Conservation (phyloP, 2,888 invertebrate genomes). For the Cloeon dipterum region DNA sequence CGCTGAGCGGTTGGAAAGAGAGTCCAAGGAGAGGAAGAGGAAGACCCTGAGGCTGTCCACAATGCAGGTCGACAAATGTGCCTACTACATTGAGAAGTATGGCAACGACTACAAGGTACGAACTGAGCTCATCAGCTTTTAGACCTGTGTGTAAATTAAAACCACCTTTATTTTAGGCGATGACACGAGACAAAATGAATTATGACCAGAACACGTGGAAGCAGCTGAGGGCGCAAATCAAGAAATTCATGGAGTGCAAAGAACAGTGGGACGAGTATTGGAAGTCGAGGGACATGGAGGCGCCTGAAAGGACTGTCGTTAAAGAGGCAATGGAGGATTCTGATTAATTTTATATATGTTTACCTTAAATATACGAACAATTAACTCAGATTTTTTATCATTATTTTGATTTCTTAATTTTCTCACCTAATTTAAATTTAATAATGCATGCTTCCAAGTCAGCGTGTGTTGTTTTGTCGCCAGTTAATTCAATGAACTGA, state of each 20-base stretch:
- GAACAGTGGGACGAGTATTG: conserved; percentile 1
- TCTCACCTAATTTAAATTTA: too few species aligned
- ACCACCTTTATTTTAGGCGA: too few species aligned
- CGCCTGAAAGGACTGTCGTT: background rate
- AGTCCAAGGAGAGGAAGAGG: background rate
- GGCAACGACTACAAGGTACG: background rate
- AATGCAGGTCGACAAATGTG: background rate
- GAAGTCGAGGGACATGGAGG: background rate
- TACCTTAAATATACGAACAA: too few species aligned
- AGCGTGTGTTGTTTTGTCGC: too few species aligned
- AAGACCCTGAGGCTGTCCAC: background rate
- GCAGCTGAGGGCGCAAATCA: background rate
- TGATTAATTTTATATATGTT: too few species aligned
- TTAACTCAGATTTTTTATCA: too few species aligned
- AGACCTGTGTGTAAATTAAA: too few species aligned
- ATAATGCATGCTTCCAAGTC: too few species aligned
- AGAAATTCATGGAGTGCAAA: background rate
- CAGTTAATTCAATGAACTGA: too few species aligned
- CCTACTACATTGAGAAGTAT: background rate
- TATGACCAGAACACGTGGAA: background rate
- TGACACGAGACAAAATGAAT: background rate
- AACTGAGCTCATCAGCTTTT: too few species aligned
- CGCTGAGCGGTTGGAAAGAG: background rate
- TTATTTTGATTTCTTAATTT: too few species aligned
- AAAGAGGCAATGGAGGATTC: background rate